phyloP scores from a whole-genome alignment of 2,113 vertebrate genomes.

The Gasterosteus aculeatus region DNA sequence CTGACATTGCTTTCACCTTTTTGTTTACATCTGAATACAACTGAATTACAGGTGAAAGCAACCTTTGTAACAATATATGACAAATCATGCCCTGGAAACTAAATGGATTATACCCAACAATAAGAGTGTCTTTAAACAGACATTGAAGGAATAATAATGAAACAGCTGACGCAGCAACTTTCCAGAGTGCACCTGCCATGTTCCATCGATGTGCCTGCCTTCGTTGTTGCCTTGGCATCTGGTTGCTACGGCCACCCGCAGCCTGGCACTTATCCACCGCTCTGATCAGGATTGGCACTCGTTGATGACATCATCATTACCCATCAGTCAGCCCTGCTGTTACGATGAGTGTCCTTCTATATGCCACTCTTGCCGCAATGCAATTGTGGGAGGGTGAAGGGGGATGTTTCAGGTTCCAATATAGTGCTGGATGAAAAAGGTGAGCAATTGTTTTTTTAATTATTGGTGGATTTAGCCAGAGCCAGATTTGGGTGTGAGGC shows the following conservation, averaged over 20 bases:
- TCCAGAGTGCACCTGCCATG: conserved; percentile 59
- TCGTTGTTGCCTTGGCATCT: conserved; percentile 65
- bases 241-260: conserved; percentile 65
- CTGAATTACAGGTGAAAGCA: background rate
- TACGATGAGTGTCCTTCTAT: conserved; percentile 47
- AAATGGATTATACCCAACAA: background rate
- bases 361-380: conserved; percentile 34
- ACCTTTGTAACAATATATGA: background rate
- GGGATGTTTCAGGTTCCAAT: background rate
- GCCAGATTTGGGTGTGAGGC: no score
- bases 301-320: conserved; percentile 72
- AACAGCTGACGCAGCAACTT: conserved; percentile 11
- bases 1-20: background rate
- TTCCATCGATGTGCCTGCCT: conserved; percentile 32
- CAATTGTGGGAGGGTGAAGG: background rate
- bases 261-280: conserved; percentile 65
- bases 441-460: background rate
- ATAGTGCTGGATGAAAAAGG: conserved; percentile 4
- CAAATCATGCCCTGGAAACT: conserved; percentile 3
- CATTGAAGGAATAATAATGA: conserved; percentile 20
- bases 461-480: background rate
- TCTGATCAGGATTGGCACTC: conserved; percentile 69
- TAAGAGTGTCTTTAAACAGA: conserved; percentile 4
- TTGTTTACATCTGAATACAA: background rate
- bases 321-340: conserved; percentile 65